Evolutionary conservation across 2,797 vertebrate genomes (phyloP), one percentile per base, ranked within the genome.

Genomic region (Tangara arthus): DNA sequence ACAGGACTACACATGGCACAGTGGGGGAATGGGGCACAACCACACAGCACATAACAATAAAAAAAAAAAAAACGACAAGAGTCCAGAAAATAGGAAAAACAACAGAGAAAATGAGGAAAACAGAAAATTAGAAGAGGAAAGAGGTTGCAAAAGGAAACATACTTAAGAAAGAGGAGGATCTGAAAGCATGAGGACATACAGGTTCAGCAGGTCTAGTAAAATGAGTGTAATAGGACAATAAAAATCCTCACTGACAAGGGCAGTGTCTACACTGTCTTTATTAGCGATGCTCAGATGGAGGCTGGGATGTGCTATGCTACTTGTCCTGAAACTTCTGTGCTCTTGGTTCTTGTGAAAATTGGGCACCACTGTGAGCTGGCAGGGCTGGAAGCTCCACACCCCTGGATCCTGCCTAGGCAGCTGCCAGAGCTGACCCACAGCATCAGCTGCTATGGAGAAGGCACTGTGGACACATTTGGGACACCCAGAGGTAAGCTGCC

Each of bases 281-380:
- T 37, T 57, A 76, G 37, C n/a, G 55, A 0, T 49, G 42, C 56
- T 52, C 35, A 57, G 8, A 20, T 8, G 37, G 34, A 60, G 32
- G 50, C 18, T 85, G 26, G 35, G 41, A 34, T 8, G 5, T 27
- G 11, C 59, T 42, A 1, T 32, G 39, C 19, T 27, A 28, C 39
- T 81, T 70, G 24, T 73, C n/a, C 65, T 63, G 56, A 78, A 81
- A 50, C 2, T 3, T 46, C 22, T 63, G 39, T 63, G 77, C 27
- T 9, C 27, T 57, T 71, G 19, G 2, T 41, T 13, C 28, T 34
- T n/a, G 61, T 1, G 0, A 53, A 68, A 78, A 70, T 0, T 1
- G 10, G 39, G n/a, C 37, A 52, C 15, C 16, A 27, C 30, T 22
- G 11, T 24, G 82, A 79, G 56, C 39, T 53, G 66, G 11, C n/a